These are phyloP conservation scores for Spodoptera frugiperda DNA, from an alignment of 1,140 invertebrate genomes.

Conservation along the genomic window DNA sequence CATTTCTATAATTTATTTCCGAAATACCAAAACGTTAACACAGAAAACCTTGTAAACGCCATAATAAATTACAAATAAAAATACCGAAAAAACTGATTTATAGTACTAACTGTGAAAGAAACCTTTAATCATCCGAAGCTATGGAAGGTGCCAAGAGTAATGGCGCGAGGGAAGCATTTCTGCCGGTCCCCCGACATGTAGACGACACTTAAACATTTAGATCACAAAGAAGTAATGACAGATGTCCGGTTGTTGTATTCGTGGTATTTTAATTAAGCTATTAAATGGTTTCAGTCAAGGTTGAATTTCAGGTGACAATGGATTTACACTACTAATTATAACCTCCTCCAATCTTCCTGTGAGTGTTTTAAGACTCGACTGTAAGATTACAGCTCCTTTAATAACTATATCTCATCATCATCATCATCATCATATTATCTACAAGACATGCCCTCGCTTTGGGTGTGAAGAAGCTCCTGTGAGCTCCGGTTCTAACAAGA, in stretches of 20 bases:
- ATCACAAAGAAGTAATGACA: slow-evolving; percentile 11
- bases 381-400: too few species aligned
- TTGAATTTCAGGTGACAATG: not conserved
- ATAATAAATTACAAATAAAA: slow-evolving; percentile 31
- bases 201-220: slow-evolving; percentile 17
- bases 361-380: too few species aligned
- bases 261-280: slow-evolving; percentile 17
- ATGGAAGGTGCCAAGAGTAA: slow-evolving; percentile 15
- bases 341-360: too few species aligned
- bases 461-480: too few species aligned
- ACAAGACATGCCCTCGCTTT: too few species aligned
- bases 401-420: too few species aligned
- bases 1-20: slow-evolving; percentile 8
- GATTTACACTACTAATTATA: too few species aligned
- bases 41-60: slow-evolving; percentile 9
- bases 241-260: not conserved
- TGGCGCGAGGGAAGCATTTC: slow-evolving; percentile 25
- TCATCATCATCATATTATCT: too few species aligned
- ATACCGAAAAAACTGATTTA: slow-evolving; percentile 29
- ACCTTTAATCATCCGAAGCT: slow-evolving; percentile 13
- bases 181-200: not conserved
- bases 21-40: slow-evolving; percentile 18
- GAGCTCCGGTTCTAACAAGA: too few species aligned
- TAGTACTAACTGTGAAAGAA: slow-evolving; percentile 2
- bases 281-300: not conserved